A percentile compares a stretch with the other conserved stretches of the same genome.
These are phyloP conservation scores for Orthosia incerta DNA, from an alignment of 2,888 invertebrate genomes.

Conservation along the genomic window DNA sequence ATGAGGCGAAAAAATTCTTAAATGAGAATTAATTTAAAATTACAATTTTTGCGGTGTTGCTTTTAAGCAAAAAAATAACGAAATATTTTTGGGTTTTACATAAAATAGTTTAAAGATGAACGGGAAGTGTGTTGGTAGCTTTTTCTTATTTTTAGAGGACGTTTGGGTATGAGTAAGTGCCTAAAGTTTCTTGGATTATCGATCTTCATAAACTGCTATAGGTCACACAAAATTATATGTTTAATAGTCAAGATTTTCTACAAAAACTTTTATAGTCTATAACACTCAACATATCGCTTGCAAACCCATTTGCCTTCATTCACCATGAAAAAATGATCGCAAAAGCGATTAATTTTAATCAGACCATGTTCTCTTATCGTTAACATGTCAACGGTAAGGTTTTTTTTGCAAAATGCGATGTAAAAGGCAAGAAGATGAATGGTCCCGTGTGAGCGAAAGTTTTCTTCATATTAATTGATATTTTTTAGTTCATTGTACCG, in stretches of 20 bases:
- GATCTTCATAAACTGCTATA: background rate
- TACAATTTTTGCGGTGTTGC: conserved; percentile 72
- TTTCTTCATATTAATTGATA: conserved; percentile 70
- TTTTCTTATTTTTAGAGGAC: conserved; percentile 51
- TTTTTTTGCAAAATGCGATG: conserved; percentile 65
- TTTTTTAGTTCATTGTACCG: conserved; percentile 67
- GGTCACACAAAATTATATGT: background rate
- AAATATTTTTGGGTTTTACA: conserved; percentile 61
- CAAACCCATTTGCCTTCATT: conserved; percentile 45
- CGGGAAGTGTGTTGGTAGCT: conserved; percentile 46
- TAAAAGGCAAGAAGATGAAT: conserved; percentile 72
- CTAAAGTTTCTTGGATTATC: background rate
- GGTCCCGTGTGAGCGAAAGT: conserved; percentile 67
- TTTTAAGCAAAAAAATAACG: conserved; percentile 60
- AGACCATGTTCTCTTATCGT: conserved; percentile 68
- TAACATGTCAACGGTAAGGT: conserved; percentile 68
- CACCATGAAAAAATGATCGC: conserved; percentile 50
- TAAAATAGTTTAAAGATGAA: conserved; percentile 63
- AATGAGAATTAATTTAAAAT: conserved; percentile 82
- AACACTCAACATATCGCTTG: background rate
- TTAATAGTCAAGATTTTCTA: background rate
- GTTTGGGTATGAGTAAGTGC: conserved; percentile 10
- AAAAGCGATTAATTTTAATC: conserved; percentile 69
- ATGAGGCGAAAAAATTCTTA: conserved; percentile 79
- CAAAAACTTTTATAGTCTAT: background rate